Evolutionary conservation across 1,140 invertebrate species (phyloP).

Genomic region (Drosophila obscura): DNA sequence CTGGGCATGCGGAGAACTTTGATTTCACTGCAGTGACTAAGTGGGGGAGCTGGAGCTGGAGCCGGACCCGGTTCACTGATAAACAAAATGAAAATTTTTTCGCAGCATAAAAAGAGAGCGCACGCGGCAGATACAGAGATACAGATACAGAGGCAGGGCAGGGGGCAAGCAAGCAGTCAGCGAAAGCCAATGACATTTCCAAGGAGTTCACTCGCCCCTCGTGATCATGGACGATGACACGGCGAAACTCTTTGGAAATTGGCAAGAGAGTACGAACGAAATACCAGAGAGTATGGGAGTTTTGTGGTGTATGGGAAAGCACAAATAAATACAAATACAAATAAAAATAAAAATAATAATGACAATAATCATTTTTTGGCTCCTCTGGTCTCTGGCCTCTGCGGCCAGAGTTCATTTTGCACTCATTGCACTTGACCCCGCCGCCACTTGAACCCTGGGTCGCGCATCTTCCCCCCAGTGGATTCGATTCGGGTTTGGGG

Average conservation of each 20-base stretch:
- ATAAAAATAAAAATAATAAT: constrained; percentile 25
- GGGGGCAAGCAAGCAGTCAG: constrained; percentile 1
- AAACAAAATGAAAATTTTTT: constrained; percentile 37
- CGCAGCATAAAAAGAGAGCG: constrained; percentile 37
- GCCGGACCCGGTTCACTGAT: constrained; percentile 31
- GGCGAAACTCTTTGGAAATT: constrained; percentile 52
- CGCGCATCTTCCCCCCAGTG: constrained; percentile 14
- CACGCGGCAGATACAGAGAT: constrained; percentile 11
- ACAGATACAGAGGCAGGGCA: background rate
- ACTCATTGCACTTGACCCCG: constrained; percentile 34
- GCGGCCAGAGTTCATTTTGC: constrained; percentile 26
- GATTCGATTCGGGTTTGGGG: no score
- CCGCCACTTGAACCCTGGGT: constrained; percentile 26
- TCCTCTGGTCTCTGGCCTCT: background rate
- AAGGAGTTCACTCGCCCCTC: constrained; percentile 67
- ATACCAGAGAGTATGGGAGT: background rate
- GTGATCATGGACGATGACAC: constrained; percentile 44
- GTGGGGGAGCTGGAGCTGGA: constrained; percentile 5
- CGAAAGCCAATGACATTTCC: constrained; percentile 76
- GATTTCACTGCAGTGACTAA: constrained; percentile 47
- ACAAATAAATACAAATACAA: constrained; percentile 3
- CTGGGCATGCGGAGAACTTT: constrained; percentile 35
- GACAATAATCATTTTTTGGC: constrained; percentile 7
- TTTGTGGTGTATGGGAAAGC: background rate
- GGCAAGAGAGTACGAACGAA: background rate